Conservation (phyloP, 2,113 vertebrate species). For the Poeciliopsis prolifica region DNA sequence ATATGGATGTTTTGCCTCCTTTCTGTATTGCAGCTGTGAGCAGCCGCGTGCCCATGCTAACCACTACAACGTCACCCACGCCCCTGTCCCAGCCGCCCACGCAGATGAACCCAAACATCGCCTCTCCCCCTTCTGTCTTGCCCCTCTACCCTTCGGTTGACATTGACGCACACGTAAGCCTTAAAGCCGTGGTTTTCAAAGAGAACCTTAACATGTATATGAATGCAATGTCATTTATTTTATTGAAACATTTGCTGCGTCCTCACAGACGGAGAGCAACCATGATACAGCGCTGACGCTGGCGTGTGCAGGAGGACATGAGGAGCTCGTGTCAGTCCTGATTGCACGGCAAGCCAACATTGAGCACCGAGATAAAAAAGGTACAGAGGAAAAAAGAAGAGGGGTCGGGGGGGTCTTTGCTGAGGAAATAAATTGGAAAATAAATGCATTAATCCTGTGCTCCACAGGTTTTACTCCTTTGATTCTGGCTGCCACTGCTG, state of each 20-base stretch:
- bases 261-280: conserved; percentile 94
- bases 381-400: conserved; percentile 66
- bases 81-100: conserved; percentile 80
- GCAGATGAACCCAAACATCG: conserved; percentile 84
- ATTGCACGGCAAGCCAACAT: conserved; percentile 97
- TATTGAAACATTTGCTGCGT: neutral
- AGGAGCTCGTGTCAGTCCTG: conserved; percentile 97
- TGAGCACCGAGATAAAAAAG: conserved; percentile 98
- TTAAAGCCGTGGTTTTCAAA: neutral
- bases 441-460: neutral
- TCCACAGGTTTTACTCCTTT: conserved; percentile 93
- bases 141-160: conserved; percentile 95
- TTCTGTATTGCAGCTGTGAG: conserved; percentile 87
- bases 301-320: conserved; percentile 95
- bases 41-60: conserved; percentile 91
- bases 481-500: conserved; percentile 97
- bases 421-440: neutral
- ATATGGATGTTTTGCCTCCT: neutral
- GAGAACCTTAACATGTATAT: too few species aligned
- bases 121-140: conserved; percentile 86
- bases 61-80: conserved; percentile 87
- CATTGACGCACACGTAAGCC: conserved; percentile 97
- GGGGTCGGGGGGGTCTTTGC: too few species aligned
- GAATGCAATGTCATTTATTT: neutral
- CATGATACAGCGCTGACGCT: conserved; percentile 97